These are phyloP conservation scores for Ophion ventricosus DNA, from an alignment of 2,888 invertebrate species.

Conservation along the genomic window DNA sequence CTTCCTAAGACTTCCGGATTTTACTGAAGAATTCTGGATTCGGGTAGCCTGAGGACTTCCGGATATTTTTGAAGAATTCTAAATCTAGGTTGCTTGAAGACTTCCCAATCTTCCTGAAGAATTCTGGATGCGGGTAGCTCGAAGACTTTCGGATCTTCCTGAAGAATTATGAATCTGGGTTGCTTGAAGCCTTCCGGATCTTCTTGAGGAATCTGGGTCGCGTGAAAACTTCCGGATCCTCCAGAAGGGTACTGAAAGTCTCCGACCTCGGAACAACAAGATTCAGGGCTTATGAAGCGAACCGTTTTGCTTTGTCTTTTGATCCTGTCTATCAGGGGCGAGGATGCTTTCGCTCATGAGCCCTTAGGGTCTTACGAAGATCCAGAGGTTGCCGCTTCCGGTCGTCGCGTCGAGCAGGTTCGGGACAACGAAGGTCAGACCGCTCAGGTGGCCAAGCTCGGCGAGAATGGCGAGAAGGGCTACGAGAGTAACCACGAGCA, in stretches of 20 bases:
- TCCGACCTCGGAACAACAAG: too few relatives aligned
- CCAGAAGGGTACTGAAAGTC: too few relatives aligned
- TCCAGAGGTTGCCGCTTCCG: slow-evolving; percentile 59
- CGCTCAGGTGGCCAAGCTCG: slow-evolving; percentile 87
- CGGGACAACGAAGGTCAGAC: slow-evolving; percentile 89
- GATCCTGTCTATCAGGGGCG: slow-evolving; percentile 33
- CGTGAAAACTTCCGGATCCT: too few relatives aligned
- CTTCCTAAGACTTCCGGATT: not conserved
- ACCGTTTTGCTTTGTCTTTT: slow-evolving; percentile 20
- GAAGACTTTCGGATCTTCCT: too few relatives aligned
- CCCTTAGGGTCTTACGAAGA: slow-evolving; percentile 80
- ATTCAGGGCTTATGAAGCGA: too few relatives aligned
- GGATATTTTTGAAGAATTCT: too few relatives aligned
- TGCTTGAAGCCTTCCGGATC: too few relatives aligned
- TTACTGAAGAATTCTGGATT: not conserved
- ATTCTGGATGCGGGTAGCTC: too few relatives aligned
- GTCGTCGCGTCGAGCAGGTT: slow-evolving; percentile 83
- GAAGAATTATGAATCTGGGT: too few relatives aligned
- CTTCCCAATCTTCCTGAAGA: too few relatives aligned
- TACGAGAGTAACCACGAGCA: slow-evolving; percentile 89
- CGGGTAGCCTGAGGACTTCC: not conserved
- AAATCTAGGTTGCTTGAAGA: too few relatives aligned
- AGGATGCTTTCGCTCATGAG: slow-evolving; percentile 76
- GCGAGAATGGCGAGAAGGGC: slow-evolving; percentile 88
- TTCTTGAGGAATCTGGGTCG: too few relatives aligned